These are phyloP conservation scores for Drosophila picticornis DNA, from an alignment of 2,888 invertebrate species.

Conservation along the genomic window DNA sequence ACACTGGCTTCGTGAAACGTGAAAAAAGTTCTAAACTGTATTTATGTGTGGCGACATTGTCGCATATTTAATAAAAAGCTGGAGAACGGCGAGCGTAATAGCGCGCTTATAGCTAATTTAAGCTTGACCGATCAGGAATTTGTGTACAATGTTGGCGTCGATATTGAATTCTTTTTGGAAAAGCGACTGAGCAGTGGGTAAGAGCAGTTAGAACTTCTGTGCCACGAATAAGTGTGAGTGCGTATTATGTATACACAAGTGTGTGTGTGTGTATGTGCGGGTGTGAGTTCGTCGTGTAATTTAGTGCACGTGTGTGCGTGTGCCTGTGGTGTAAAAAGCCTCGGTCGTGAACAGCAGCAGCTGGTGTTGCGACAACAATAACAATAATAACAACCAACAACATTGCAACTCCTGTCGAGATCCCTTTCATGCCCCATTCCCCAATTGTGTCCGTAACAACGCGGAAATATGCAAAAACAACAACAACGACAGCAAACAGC, in stretches of 20 bases:
- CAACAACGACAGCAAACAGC: constrained; percentile 18
- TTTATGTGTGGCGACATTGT: constrained; percentile 67
- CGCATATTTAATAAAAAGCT: constrained; percentile 72
- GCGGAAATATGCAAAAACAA: constrained; percentile 66
- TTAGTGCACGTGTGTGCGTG: constrained; percentile 22
- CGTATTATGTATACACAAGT: constrained; percentile 46
- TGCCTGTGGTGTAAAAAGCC: constrained; percentile 31
- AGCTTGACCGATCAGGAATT: constrained; percentile 85
- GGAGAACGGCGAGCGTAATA: constrained; percentile 70
- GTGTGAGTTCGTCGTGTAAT: constrained; percentile 12
- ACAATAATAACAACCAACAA: constrained; percentile 18
- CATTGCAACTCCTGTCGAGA: constrained; percentile 32
- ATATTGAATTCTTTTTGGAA: constrained; percentile 84
- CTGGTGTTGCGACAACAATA: constrained; percentile 23
- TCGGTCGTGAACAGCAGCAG: constrained; percentile 39
- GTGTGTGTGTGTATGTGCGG: constrained; percentile 10
- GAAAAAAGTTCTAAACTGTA: constrained; percentile 64
- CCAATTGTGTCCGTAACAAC: constrained; percentile 56
- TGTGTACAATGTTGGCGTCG: constrained; percentile 84
- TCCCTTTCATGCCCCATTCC: constrained; percentile 28
- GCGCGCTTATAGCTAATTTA: constrained; percentile 76
- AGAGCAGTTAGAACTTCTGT: constrained; percentile 66
- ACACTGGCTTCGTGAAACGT: constrained; percentile 54
- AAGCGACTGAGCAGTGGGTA: constrained; percentile 83
- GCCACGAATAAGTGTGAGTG: constrained; percentile 45